phyloP scores from a whole-genome alignment of 2,797 vertebrate species.

The Sebastes steindachneri region DNA sequence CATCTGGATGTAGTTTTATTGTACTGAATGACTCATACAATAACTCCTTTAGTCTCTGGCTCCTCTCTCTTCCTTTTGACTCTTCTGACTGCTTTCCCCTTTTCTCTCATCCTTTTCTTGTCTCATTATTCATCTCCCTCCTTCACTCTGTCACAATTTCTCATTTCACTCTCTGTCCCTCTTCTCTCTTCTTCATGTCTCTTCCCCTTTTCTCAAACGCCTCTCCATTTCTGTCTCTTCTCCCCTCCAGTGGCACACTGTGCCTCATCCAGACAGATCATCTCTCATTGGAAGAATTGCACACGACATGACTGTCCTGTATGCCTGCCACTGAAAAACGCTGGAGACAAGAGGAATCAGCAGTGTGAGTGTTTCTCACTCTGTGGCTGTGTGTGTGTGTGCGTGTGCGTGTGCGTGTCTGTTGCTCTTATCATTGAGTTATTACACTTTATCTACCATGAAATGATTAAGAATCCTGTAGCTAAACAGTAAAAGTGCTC shows the following conservation, averaged over 20 bases:
- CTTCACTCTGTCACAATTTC: slow-evolving; percentile 17
- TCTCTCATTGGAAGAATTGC: slow-evolving; percentile 99
- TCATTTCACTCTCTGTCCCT: neutral
- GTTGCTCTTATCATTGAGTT: neutral
- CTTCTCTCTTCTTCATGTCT: neutral
- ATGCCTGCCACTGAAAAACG: slow-evolving; percentile 96
- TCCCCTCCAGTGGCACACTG: slow-evolving; percentile 92
- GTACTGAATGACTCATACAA: slow-evolving; percentile 28
- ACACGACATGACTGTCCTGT: slow-evolving; percentile 98
- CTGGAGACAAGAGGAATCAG: slow-evolving; percentile 97
- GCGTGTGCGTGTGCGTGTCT: neutral
- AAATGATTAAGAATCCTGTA: neutral
- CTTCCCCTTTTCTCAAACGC: slow-evolving; percentile 14
- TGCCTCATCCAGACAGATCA: slow-evolving; percentile 98
- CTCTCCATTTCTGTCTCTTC: slow-evolving; percentile 6
- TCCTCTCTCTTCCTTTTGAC: neutral
- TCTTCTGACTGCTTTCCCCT: neutral
- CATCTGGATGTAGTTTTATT: slow-evolving; percentile 46
- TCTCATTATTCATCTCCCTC: slow-evolving; percentile 25
- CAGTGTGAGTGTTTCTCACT: slow-evolving; percentile 87
- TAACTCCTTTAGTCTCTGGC: slow-evolving; percentile 26
- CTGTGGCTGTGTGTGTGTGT: neutral
- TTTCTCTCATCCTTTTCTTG: neutral
- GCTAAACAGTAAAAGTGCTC: neutral
- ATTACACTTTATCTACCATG: neutral